Percentiles rank a stretch among this genome's conserved stretches.
phyloP scores from a whole-genome alignment of 1,140 invertebrate genomes.

The Drosophila subobscura region DNA sequence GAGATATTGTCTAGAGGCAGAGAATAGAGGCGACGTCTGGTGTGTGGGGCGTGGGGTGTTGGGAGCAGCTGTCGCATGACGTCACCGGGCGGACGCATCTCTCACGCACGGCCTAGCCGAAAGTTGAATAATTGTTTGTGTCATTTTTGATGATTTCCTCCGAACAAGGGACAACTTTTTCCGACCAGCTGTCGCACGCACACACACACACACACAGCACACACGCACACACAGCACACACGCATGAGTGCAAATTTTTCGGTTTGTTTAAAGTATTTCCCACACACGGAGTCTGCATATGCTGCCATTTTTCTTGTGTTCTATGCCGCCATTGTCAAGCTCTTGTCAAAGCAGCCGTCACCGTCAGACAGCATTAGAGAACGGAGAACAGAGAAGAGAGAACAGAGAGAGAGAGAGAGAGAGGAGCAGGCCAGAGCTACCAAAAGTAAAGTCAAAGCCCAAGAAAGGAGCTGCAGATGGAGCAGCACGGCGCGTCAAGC shows the following conservation, averaged over 20 bases:
- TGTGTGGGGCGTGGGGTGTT: conserved; percentile 28
- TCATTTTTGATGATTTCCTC: conserved; percentile 79
- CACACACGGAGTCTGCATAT: conserved; percentile 37
- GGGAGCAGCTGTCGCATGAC: conserved; percentile 38
- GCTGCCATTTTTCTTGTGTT: conserved; percentile 33
- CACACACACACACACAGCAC: conserved; percentile 32
- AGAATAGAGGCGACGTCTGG: too few relatives aligned
- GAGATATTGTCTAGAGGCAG: too few relatives aligned
- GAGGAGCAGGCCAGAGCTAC: too few relatives aligned
- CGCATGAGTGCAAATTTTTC: conserved; percentile 28
- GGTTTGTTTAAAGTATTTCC: conserved; percentile 79
- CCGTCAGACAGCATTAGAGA: conserved; percentile 19
- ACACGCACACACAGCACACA: conserved; percentile 10
- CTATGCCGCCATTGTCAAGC: conserved; percentile 14
- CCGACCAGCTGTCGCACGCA: conserved; percentile 60
- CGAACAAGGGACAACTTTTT: conserved; percentile 73
- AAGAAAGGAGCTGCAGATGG: neutral
- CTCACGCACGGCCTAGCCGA: conserved; percentile 70
- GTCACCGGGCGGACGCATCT: conserved; percentile 37
- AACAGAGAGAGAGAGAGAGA: too few relatives aligned
- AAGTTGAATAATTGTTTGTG: conserved; percentile 82
- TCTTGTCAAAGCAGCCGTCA: conserved; percentile 72
- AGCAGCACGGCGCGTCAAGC: conserved; percentile 7
- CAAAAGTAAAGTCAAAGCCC: too few relatives aligned
- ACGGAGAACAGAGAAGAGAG: neutral